phyloP scores from a whole-genome alignment of 2,888 invertebrate species.

The Drosophila leonis region DNA sequence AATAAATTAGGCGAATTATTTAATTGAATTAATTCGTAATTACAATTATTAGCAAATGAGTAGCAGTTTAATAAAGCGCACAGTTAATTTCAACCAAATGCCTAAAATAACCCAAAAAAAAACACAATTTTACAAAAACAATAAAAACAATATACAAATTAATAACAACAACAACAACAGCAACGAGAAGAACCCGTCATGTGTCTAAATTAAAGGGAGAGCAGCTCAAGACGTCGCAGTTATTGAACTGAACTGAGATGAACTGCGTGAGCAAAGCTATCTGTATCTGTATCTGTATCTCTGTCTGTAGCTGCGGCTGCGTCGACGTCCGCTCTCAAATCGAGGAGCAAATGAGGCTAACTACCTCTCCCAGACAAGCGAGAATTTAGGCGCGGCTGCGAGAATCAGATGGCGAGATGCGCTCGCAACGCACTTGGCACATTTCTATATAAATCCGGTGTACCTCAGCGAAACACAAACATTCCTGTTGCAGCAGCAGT shows the following conservation, averaged over 20 bases:
- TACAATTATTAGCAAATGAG: conserved; percentile 52
- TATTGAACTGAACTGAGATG: conserved; percentile 64
- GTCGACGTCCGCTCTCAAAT: conserved; percentile 44
- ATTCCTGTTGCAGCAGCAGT: conserved; percentile 83
- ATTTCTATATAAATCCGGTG: conserved; percentile 80
- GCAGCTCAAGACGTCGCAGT: conserved; percentile 45
- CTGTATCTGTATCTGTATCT: conserved; percentile 27
- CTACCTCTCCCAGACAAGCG: conserved; percentile 55
- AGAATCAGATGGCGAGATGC: conserved; percentile 51
- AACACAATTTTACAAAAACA: not conserved
- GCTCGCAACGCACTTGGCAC: conserved; percentile 59
- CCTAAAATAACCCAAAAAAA: conserved; percentile 28
- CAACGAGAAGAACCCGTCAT: conserved; percentile 53
- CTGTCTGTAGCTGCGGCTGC: not conserved
- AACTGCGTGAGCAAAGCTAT: conserved; percentile 19
- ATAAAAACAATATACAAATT: conserved; percentile 54
- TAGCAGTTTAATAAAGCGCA: conserved; percentile 46
- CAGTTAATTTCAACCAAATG: conserved; percentile 35
- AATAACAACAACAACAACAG: conserved; percentile 45
- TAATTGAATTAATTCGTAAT: conserved; percentile 72
- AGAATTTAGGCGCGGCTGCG: conserved; percentile 61
- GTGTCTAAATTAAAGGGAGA: conserved; percentile 67
- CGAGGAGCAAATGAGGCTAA: conserved; percentile 58
- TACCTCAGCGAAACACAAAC: conserved; percentile 75
- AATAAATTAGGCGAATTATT: conserved; percentile 57